A percentile compares a stretch with the other conserved stretches of the same genome.
Evolutionary conservation across 2,888 invertebrate genomes (phyloP).

Genomic region (Lacanobia oleracea): DNA sequence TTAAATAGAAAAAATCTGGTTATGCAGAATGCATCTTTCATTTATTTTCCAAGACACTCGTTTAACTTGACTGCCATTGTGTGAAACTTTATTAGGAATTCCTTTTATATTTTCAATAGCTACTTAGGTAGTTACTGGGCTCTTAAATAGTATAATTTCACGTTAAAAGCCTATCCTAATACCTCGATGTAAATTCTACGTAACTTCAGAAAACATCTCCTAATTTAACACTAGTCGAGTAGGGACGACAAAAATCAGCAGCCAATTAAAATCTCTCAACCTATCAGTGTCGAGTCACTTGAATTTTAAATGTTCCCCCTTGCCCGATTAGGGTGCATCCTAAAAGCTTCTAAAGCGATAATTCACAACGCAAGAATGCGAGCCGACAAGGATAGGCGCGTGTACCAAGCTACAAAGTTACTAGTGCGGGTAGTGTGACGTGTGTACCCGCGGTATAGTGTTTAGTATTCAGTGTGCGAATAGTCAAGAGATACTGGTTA

Average conservation of each 20-base stretch:
- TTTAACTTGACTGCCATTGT: constrained; percentile 31
- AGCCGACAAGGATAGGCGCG: constrained; percentile 85
- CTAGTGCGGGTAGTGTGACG: constrained; percentile 55
- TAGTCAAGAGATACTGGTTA: constrained; percentile 72
- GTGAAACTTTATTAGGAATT: constrained; percentile 36
- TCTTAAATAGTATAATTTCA: constrained; percentile 43
- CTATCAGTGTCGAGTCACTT: constrained; percentile 83
- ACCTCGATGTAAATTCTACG: constrained; percentile 54
- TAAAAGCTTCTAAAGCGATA: constrained; percentile 89
- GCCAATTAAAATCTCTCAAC: constrained; percentile 86
- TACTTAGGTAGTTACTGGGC: not conserved
- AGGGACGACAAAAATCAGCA: constrained; percentile 80
- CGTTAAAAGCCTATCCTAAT: constrained; percentile 53
- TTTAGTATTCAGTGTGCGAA: constrained; percentile 68
- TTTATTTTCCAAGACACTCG: constrained; percentile 26
- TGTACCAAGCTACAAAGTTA: constrained; percentile 74
- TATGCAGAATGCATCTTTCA: constrained; percentile 40
- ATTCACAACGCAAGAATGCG: constrained; percentile 87
- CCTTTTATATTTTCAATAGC: constrained; percentile 43
- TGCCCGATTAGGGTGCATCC: constrained; percentile 88
- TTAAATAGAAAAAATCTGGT: constrained; percentile 42
- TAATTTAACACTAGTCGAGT: constrained; percentile 64
- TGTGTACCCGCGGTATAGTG: constrained; percentile 68
- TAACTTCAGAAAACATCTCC: constrained; percentile 49
- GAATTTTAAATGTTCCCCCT: constrained; percentile 85